Percentiles rank a stretch among this genome's conserved stretches.
Evolutionary conservation across 2,888 invertebrate species (phyloP).

Genomic region (Venustoraphidia nigricollis): DNA sequence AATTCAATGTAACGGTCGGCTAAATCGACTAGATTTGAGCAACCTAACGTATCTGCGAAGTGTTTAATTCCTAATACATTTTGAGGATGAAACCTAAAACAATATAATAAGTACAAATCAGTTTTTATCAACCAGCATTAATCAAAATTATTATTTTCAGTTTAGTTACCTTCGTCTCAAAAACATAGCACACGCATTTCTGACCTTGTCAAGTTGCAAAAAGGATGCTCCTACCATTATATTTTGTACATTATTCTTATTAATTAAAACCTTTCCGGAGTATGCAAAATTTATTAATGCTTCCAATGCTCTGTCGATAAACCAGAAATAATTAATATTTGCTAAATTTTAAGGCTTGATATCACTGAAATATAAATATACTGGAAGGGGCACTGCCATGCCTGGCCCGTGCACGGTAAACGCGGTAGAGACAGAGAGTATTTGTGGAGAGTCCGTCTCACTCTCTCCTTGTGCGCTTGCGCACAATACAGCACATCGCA

Average conservation of each 20-base stretch:
- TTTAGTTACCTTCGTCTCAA: slow-evolving; percentile 48
- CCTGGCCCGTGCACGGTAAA: too few species aligned
- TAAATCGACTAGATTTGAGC: slow-evolving; percentile 49
- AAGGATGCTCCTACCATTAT: slow-evolving; percentile 75
- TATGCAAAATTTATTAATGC: slow-evolving; percentile 75
- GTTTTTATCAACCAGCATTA: not conserved
- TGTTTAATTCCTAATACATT: slow-evolving; percentile 67
- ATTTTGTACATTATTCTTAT: slow-evolving; percentile 66
- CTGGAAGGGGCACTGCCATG: too few species aligned
- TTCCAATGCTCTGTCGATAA: slow-evolving; percentile 51
- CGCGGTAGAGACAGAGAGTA: too few species aligned
- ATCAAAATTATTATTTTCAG: not conserved
- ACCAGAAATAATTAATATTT: too few species aligned
- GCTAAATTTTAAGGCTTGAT: too few species aligned
- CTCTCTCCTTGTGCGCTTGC: too few species aligned
- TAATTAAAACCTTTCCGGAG: slow-evolving; percentile 59
- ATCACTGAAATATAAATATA: too few species aligned
- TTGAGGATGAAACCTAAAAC: slow-evolving; percentile 51
- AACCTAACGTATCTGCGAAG: slow-evolving; percentile 67
- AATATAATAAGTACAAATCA: slow-evolving; percentile 4
- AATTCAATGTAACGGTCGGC: slow-evolving; percentile 67
- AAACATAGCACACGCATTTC: slow-evolving; percentile 72
- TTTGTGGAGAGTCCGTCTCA: too few species aligned
- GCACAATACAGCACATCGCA: too few species aligned
- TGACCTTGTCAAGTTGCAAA: slow-evolving; percentile 60